phyloP scores from a whole-genome alignment of 92 coral and sea anemone genomes.

The Siderastrea siderea region DNA sequence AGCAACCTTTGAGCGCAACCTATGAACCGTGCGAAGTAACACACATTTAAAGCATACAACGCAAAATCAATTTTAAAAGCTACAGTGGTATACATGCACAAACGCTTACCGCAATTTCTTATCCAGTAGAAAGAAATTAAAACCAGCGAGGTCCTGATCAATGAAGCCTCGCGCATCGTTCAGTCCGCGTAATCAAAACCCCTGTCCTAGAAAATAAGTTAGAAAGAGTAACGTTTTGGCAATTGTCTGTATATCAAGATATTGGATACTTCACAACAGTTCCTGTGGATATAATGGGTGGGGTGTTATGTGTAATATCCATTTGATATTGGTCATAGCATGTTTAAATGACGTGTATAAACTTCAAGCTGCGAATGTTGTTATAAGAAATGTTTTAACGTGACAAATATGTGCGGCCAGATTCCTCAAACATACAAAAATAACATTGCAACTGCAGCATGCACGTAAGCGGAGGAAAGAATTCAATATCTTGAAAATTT shows the following conservation, averaged over 20 bases:
- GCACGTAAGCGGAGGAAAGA: not conserved
- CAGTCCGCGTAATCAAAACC: not conserved
- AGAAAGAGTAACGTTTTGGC: not conserved
- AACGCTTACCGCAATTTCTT: constrained; percentile 18
- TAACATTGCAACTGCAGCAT: not conserved
- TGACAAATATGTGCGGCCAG: not conserved
- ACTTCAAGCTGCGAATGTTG: constrained; percentile 2
- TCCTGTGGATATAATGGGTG: not conserved
- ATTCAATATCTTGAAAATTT: not conserved
- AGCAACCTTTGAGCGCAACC: not conserved
- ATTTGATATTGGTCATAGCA: not conserved
- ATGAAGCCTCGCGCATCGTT: not conserved
- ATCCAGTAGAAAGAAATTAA: not conserved
- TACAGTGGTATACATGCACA: not conserved
- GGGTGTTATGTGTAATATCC: not conserved
- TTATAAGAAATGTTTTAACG: not conserved
- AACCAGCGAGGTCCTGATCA: not conserved
- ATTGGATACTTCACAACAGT: constrained; percentile 20
- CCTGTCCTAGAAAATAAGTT: not conserved
- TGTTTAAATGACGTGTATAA: not conserved
- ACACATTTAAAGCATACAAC: not conserved
- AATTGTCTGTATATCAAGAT: not conserved
- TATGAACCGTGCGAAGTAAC: too few relatives aligned
- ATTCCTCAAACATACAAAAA: not conserved
- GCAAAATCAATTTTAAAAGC: not conserved